Conservation (phyloP, 2,797 vertebrate species). For the Lemur catta region DNA sequence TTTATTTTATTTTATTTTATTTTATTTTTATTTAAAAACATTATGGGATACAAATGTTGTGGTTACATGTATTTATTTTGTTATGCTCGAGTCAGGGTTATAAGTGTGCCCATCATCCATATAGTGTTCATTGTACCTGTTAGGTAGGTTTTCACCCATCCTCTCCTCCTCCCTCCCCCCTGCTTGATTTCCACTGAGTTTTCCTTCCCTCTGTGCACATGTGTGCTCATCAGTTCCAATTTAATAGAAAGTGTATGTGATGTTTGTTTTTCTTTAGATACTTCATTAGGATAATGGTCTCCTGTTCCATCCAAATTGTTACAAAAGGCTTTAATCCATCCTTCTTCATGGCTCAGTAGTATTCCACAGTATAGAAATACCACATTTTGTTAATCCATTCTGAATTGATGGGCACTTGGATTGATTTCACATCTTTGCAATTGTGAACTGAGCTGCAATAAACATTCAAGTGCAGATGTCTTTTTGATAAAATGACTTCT, state of each 20-base stretch:
- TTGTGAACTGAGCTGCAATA: neutral
- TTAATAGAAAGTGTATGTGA: neutral
- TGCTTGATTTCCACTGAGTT: neutral
- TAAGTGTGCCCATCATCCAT: neutral
- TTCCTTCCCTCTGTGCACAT: neutral
- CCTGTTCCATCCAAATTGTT: neutral
- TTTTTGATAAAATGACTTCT: neutral
- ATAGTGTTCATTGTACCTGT: neutral
- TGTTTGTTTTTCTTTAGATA: neutral
- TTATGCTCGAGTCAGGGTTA: neutral
- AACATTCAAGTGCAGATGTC: neutral
- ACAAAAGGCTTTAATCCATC: neutral
- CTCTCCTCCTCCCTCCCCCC: too few species aligned
- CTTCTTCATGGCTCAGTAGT: neutral
- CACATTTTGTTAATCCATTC: neutral
- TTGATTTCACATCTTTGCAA: neutral
- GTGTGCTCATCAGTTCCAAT: neutral
- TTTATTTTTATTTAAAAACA: neutral
- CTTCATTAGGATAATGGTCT: neutral
- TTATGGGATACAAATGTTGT: neutral
- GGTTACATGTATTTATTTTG: neutral
- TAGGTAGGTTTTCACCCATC: neutral
- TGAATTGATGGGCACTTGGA: neutral
- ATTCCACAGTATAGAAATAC: neutral
- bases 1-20: neutral